Percentiles rank a stretch among this genome's conserved stretches.
These are phyloP conservation scores for Synergus laeviventris DNA, from an alignment of 2,888 invertebrate genomes.

Conservation along the genomic window DNA sequence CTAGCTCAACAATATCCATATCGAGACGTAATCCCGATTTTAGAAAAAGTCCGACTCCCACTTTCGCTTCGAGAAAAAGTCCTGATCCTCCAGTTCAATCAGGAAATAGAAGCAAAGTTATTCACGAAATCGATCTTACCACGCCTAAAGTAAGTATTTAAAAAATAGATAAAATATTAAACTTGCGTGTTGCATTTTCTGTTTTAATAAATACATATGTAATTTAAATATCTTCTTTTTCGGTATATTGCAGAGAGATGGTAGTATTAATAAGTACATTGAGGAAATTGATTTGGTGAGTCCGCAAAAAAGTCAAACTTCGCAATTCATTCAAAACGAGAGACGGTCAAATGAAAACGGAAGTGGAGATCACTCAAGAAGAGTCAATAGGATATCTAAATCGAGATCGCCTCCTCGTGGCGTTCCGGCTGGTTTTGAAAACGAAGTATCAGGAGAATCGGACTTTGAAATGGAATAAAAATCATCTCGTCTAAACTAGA, in stretches of 20 bases:
- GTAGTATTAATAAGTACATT: slow-evolving; percentile 22
- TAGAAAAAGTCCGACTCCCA: slow-evolving; percentile 19
- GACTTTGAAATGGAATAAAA: slow-evolving; percentile 54
- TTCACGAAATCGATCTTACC: slow-evolving; percentile 58
- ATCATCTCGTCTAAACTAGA: slow-evolving; percentile 40
- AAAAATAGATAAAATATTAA: not conserved
- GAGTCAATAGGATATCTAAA: slow-evolving; percentile 41
- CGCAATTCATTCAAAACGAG: slow-evolving; percentile 55
- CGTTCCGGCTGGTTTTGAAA: slow-evolving; percentile 62
- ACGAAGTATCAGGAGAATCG: slow-evolving; percentile 56
- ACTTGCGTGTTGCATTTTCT: not conserved
- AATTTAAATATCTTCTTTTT: not conserved
- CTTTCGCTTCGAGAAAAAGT: not conserved
- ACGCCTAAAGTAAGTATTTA: slow-evolving; percentile 56
- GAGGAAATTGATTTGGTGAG: slow-evolving; percentile 62
- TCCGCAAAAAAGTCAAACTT: slow-evolving; percentile 52
- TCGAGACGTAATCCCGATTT: slow-evolving; percentile 63
- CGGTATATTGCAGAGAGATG: slow-evolving; percentile 18
- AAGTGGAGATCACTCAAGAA: slow-evolving; percentile 39
- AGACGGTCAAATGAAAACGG: slow-evolving; percentile 52
- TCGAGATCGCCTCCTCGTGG: slow-evolving; percentile 32
- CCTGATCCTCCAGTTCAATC: slow-evolving; percentile 12
- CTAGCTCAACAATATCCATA: slow-evolving; percentile 64
- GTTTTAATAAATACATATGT: not conserved
- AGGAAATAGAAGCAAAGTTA: not conserved